Base-by-base conservation (phyloP, 2,797 vertebrate species). In the Scomberomorus guttatus region DNA sequence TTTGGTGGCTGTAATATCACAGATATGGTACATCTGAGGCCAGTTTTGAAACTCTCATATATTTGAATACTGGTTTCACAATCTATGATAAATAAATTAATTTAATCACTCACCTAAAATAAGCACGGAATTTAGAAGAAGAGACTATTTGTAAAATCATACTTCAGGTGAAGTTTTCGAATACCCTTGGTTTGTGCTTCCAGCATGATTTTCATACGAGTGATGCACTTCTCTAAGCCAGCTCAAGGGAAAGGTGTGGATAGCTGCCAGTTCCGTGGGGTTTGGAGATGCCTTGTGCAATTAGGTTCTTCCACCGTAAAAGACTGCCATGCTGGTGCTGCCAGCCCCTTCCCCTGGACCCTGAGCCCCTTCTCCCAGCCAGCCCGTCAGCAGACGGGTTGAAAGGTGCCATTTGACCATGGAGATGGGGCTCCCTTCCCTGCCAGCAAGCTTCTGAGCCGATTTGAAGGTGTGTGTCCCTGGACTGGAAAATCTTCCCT, bases 391-490 rank as follows among this genome's bases (percentile, higher is more conserved):
- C 84, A 88, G 83, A 86, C 72, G 82, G 91, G 91, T 93, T 94
- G 91, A 93, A 94, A 92, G 87, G 92, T 93, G 87, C 87, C 92
- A 91, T 93, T 91, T 94, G 94, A 94, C 90, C 90, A 85, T 79
- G 87, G 87, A 92, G 90, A 92, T 88, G 90, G 80, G 84, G 64
- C 83, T 90, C 80, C 83, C 81, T 60, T 79, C 67, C 60, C 86
- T 94, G 93, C 93, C 95, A 95, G 89, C 80, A 90, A 93, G 90
- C 91, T 91, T 92, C 87, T 95, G 92, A 94, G 94, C 90, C 86
- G 94, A 95, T 96, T 95, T 95, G 90, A 94, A 94, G 93, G 93
- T 91, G 89, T 92, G 90, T 80, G 91, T 93, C 90, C 83, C 90
- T 88, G 92, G 87, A 93, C 82, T 89, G 88, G 93, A 93, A 95